phyloP scores from a whole-genome alignment of 1,140 invertebrate species.

The Dolichoris vasculosae region DNA sequence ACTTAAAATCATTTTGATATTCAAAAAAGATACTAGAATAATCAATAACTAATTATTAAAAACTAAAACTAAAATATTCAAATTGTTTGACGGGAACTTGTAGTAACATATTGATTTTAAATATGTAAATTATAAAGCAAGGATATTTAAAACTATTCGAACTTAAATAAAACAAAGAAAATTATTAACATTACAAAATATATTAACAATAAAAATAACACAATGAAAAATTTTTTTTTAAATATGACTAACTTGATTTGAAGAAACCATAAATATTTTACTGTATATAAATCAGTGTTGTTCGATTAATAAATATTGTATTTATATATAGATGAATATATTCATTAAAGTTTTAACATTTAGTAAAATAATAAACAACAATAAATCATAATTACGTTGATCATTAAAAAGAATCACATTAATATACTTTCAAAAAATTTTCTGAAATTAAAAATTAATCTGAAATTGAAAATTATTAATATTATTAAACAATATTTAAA shows the following conservation, averaged over 20 bases:
- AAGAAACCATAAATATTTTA: too few species aligned
- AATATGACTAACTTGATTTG: too few species aligned
- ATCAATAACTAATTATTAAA: slow-evolving; percentile 1
- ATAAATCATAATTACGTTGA: too few species aligned
- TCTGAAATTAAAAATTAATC: background rate
- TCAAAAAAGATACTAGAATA: background rate
- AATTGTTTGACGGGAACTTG: background rate
- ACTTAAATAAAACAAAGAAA: slow-evolving; percentile 18
- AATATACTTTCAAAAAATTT: background rate
- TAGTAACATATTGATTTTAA: background rate
- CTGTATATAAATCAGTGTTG: too few species aligned
- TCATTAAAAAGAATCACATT: too few species aligned
- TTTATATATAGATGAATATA: too few species aligned
- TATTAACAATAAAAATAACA: slow-evolving; percentile 19
- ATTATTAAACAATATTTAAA: background rate
- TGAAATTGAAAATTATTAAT: background rate
- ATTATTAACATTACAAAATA: background rate
- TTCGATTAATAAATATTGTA: too few species aligned
- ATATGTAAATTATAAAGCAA: background rate
- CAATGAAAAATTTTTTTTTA: slow-evolving; percentile 17
- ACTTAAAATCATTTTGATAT: background rate
- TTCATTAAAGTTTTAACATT: too few species aligned
- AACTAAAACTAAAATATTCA: background rate
- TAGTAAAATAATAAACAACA: too few species aligned
- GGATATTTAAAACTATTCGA: background rate